A percentile compares a stretch with the other conserved stretches of the same genome.
Evolutionary conservation across 1,140 invertebrate genomes (phyloP).

Genomic region (Drosophila sturtevanti): DNA sequence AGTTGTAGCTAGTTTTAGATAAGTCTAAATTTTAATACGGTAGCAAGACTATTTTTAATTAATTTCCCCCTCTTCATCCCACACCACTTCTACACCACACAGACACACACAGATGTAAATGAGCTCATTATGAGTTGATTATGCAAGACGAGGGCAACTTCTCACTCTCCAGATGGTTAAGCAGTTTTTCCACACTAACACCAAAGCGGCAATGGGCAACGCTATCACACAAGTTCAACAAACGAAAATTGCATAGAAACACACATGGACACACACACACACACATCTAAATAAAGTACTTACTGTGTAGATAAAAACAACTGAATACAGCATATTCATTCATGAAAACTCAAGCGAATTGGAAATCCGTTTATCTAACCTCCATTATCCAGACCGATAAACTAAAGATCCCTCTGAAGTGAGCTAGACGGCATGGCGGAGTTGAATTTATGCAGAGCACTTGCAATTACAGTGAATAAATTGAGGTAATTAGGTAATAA

Average conservation of each 20-base stretch:
- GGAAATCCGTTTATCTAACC: constrained; percentile 76
- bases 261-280: neutral
- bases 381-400: constrained; percentile 30
- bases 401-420: constrained; percentile 14
- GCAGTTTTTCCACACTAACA: constrained; percentile 45
- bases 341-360: constrained; percentile 71
- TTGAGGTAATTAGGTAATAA: constrained; percentile 82
- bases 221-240: constrained; percentile 52
- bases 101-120: constrained; percentile 57
- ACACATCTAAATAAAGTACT: constrained; percentile 5
- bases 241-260: constrained; percentile 41
- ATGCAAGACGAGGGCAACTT: constrained; percentile 57
- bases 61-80: neutral
- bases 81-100: constrained; percentile 1
- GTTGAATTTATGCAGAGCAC: constrained; percentile 46
- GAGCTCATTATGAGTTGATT: constrained; percentile 73
- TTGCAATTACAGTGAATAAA: constrained; percentile 75
- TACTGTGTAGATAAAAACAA: constrained; percentile 6
- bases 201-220: constrained; percentile 5
- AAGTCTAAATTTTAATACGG: too few species aligned
- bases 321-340: constrained; percentile 62
- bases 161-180: constrained; percentile 13
- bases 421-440: constrained; percentile 58
- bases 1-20: too few species aligned
- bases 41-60: too few species aligned